phyloP scores from a whole-genome alignment of 2,888 invertebrate species.

The Eupithecia centaureata region DNA sequence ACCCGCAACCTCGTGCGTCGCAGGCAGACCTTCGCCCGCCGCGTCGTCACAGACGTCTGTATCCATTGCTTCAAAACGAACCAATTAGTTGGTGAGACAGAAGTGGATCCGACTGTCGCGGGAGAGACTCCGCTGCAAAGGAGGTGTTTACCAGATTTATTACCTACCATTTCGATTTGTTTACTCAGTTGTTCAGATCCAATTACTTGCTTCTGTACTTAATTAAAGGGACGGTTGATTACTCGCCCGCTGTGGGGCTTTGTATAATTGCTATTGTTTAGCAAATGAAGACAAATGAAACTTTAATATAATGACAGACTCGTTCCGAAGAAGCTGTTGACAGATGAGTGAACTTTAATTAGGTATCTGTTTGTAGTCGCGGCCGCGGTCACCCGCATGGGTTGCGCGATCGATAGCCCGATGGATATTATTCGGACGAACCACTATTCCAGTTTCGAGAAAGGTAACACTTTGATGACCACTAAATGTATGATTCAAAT shows the following conservation, averaged over 20 bases:
- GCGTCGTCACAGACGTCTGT: no score
- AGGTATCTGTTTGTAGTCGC: conserved; percentile 42
- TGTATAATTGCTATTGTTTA: conserved; percentile 85
- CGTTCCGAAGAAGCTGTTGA: conserved; percentile 69
- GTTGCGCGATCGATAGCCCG: not conserved
- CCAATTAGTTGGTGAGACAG: not conserved
- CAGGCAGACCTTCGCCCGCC: no score
- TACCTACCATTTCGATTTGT: conserved; percentile 83
- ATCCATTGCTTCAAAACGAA: not conserved
- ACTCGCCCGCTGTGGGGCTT: conserved; percentile 83
- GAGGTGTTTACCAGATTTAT: conserved; percentile 83
- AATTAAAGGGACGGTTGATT: conserved; percentile 85
- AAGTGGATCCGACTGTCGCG: conserved; percentile 50
- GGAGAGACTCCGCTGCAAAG: conserved; percentile 59
- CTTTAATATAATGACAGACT: conserved; percentile 84
- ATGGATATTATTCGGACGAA: not conserved
- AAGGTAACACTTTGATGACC: not conserved
- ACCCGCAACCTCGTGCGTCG: no score
- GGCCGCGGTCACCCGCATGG: not conserved
- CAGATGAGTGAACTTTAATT: conserved; percentile 66
- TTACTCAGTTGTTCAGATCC: conserved; percentile 84
- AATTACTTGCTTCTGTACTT: conserved; percentile 85
- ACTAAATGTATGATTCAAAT: not conserved
- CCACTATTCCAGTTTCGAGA: not conserved
- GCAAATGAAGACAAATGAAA: conserved; percentile 85